phyloP scores from a whole-genome alignment of 1,140 invertebrate species.

The Pectinophora gossypiella region DNA sequence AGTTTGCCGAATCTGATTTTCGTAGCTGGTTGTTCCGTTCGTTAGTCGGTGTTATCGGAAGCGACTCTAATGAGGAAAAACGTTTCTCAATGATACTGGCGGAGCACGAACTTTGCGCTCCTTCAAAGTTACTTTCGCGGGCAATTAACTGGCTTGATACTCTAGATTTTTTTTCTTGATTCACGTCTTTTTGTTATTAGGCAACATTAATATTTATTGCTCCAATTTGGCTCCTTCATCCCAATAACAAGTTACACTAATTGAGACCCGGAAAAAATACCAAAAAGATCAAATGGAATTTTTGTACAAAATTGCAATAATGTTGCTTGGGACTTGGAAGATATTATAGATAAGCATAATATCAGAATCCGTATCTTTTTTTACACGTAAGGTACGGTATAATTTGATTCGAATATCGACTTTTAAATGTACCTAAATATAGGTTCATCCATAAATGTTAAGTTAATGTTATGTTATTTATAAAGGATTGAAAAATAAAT shows the following conservation, averaged over 20 bases:
- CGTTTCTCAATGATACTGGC: conserved; percentile 31
- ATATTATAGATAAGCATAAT: too few relatives aligned
- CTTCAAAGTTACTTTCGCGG: conserved; percentile 23
- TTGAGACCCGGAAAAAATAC: background rate
- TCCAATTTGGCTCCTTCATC: conserved; percentile 5
- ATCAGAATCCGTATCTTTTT: too few relatives aligned
- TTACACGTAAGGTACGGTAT: too few relatives aligned
- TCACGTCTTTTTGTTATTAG: conserved; percentile 18
- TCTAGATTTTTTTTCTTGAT: conserved; percentile 22
- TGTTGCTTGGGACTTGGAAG: too few relatives aligned
- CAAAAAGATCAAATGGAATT: too few relatives aligned
- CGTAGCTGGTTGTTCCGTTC: background rate
- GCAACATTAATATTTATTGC: conserved; percentile 16
- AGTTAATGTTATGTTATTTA: too few relatives aligned
- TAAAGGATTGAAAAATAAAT: too few relatives aligned
- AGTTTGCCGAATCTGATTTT: background rate
- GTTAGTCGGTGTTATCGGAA: conserved; percentile 5
- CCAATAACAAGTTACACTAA: background rate
- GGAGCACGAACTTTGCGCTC: conserved; percentile 28
- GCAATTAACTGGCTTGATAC: conserved; percentile 40
- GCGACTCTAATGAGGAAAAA: conserved; percentile 47
- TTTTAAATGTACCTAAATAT: too few relatives aligned
- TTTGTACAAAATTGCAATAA: too few relatives aligned
- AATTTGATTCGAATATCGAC: too few relatives aligned
- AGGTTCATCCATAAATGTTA: too few relatives aligned